Percentiles rank a stretch among this genome's conserved stretches.
These are phyloP conservation scores for Collichthys lucidus DNA, from an alignment of 2,113 vertebrate species.

Conservation along the genomic window DNA sequence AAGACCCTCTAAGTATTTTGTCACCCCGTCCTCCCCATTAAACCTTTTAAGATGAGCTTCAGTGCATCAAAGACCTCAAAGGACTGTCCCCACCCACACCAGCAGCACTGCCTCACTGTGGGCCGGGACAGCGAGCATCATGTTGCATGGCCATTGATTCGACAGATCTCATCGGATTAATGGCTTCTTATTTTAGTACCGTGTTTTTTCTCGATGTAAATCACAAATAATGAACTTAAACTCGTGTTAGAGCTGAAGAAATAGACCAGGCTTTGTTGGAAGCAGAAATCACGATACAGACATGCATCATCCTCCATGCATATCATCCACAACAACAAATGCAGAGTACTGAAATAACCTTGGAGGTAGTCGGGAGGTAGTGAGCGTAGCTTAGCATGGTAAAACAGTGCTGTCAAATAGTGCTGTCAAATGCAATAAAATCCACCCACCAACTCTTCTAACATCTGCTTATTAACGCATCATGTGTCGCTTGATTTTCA, in stretches of 20 bases:
- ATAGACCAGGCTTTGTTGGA: background rate
- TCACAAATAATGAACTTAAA: background rate
- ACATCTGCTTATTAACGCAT: background rate
- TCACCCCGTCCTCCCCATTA: background rate
- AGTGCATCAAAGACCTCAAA: conserved; percentile 15
- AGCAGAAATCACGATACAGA: background rate
- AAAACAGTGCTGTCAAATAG: background rate
- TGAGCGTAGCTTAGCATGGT: background rate
- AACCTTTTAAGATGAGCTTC: conserved; percentile 13
- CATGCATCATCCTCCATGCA: background rate
- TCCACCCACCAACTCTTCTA: background rate
- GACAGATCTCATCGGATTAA: conserved; percentile 10
- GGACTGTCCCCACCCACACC: background rate
- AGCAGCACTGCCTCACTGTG: background rate
- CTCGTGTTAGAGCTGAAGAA: background rate
- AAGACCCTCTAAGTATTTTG: conserved; percentile 18
- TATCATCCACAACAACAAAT: background rate
- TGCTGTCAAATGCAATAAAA: background rate
- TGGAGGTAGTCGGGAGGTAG: background rate
- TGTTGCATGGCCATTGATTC: conserved; percentile 17
- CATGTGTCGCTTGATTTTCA: background rate
- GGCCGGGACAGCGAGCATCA: background rate
- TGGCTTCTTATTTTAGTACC: background rate
- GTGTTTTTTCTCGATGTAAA: background rate
- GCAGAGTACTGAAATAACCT: background rate